These are phyloP conservation scores for Leucoraja erinaceus DNA, from an alignment of 2,113 vertebrate species.

Conservation along the genomic window DNA sequence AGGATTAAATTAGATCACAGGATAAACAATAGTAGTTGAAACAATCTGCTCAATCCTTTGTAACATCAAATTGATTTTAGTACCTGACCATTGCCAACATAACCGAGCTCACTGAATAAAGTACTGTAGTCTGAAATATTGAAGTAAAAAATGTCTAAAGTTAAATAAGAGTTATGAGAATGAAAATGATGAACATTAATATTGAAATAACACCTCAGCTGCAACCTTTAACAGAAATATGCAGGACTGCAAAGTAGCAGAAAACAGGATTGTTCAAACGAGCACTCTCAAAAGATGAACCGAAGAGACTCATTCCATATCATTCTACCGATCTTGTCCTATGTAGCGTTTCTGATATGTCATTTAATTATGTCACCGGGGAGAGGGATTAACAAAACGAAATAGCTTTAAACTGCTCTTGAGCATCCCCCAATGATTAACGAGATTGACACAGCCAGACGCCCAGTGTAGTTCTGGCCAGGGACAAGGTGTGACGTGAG, in stretches of 20 bases:
- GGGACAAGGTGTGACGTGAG: neutral
- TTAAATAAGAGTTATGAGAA: neutral
- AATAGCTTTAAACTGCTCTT: neutral
- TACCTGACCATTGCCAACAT: neutral
- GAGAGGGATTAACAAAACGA: neutral
- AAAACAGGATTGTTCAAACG: neutral
- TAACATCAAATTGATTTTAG: neutral
- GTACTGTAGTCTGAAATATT: neutral
- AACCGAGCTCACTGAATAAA: neutral
- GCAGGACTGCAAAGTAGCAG: neutral
- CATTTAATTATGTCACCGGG: neutral
- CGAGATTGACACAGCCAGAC: neutral
- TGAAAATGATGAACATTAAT: neutral
- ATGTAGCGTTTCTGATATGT: neutral
- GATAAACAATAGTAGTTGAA: neutral
- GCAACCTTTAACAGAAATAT: neutral
- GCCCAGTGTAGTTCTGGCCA: neutral
- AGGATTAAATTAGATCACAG: neutral
- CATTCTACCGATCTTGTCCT: neutral
- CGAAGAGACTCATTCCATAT: neutral
- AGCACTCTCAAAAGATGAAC: neutral
- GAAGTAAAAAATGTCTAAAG: neutral
- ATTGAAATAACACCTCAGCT: neutral
- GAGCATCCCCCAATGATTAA: neutral
- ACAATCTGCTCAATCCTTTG: neutral